Base-by-base conservation (phyloP, 2,888 invertebrate species). In the Pachliopta kotzebuea region DNA sequence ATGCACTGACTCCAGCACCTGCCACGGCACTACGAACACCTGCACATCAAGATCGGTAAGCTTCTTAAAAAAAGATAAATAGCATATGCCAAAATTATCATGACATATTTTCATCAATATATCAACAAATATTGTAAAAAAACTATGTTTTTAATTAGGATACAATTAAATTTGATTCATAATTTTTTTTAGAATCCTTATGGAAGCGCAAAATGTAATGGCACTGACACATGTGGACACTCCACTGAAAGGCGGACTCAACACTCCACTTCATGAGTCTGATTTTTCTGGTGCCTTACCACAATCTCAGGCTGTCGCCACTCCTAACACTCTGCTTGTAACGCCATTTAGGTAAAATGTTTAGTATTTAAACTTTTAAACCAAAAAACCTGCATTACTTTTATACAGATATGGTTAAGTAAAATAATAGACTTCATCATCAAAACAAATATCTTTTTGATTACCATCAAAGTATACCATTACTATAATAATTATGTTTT, bases 191-290 rank as follows among this genome's bases (percentile, higher is more conserved):
- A 92, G 94, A 72, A 95, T 96, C 69, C 93, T 96, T 68, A 95
- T 98, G 94, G 99, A 99, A 88, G 99, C 99, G 0, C 98, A 99
- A 86, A 99, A 99, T 81, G 96, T 99, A 79, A 98, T 99, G 97
- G 99, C 99, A 0, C 90, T 99, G 23, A 98, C 98, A 0, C 98
- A 99, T 83, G 98, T 98, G 1, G 99, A 99, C 79, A 99, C 99
- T 0, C 99, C 99, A 0, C 90, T 99, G 21, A 99, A 99, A 84
- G 96, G 99, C 56, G 99, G 99, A 0, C 80, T 97, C 26, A 99
- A 99, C 84, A 99, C 99, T 0, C 98, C 98, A 0, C 91, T 99
- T 7, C 95, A 96, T 67, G 96, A 98, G 78, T 94, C 96, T 0
- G 98, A 99, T 86, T 98, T 99, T 84, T 94, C 95, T 21, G 96